phyloP scores from a whole-genome alignment of 2,888 invertebrate species.

The Tetragnatha montana region DNA sequence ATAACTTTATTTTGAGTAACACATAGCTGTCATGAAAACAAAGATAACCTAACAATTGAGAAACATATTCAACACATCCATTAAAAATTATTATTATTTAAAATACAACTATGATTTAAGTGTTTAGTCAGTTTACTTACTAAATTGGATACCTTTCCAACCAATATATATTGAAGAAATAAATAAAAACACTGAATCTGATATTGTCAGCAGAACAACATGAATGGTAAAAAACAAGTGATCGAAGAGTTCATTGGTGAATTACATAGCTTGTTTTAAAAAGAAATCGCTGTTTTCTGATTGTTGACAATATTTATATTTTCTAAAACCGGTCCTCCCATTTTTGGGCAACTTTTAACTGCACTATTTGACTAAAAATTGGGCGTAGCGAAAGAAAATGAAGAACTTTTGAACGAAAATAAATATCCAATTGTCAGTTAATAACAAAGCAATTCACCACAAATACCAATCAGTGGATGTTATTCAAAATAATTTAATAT shows the following conservation, averaged over 20 bases:
- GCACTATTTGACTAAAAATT: slow-evolving; percentile 36
- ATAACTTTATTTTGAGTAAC: too few relatives aligned
- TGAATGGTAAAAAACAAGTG: slow-evolving; percentile 1
- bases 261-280: slow-evolving; percentile 40
- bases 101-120: too few relatives aligned
- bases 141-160: slow-evolving; percentile 15
- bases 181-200: slow-evolving; percentile 9
- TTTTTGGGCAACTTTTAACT: slow-evolving; percentile 47
- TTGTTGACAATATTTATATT: slow-evolving; percentile 39
- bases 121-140: slow-evolving; percentile 12
- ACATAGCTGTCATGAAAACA: too few relatives aligned
- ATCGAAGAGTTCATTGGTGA: slow-evolving; percentile 4
- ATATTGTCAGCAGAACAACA: slow-evolving; percentile 31
- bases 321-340: slow-evolving; percentile 63
- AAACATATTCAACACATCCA: too few relatives aligned
- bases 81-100: too few relatives aligned
- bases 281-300: slow-evolving; percentile 16
- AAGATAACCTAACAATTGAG: too few relatives aligned
- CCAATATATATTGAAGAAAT: slow-evolving; percentile 4
- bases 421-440: not conserved
- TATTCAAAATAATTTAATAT: slow-evolving; percentile 27
- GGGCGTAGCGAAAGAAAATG: slow-evolving; percentile 52
- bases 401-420: slow-evolving; percentile 7
- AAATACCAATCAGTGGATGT: slow-evolving; percentile 16
- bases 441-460: slow-evolving; percentile 16